phyloP scores from a whole-genome alignment of 53 echinoderm and acorn worm genomes.

The Henricia sp. region DNA sequence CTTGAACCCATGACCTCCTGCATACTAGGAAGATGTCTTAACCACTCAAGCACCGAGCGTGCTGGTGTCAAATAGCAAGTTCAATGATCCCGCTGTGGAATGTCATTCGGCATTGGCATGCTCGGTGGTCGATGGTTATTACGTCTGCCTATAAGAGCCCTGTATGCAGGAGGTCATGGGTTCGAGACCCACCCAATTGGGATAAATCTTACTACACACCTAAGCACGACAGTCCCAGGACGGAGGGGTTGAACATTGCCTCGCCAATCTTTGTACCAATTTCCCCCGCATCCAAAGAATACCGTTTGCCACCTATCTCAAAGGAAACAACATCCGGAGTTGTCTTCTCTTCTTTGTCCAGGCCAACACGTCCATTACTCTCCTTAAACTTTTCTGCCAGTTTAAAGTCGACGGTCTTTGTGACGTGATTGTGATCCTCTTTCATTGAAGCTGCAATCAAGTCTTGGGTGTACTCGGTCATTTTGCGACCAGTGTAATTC shows the following conservation, averaged over 20 bases:
- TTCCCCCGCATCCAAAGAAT: slow-evolving; percentile 10
- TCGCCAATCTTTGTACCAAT: slow-evolving; percentile 61
- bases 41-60: no score
- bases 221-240: slow-evolving; percentile 5
- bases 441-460: neutral
- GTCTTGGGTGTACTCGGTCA: slow-evolving; percentile 49
- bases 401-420: slow-evolving; percentile 2
- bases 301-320: neutral
- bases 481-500: slow-evolving; percentile 37
- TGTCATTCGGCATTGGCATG: no score
- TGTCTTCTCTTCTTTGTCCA: neutral
- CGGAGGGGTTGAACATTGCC: slow-evolving; percentile 27
- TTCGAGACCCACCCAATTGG: no score
- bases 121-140: no score
- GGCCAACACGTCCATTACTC: slow-evolving; percentile 11
- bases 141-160: no score
- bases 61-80: no score
- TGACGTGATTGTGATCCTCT: neutral
- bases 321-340: neutral
- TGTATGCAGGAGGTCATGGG: no score
- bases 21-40: no score
- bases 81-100: no score
- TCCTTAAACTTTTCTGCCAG: slow-evolving; percentile 58
- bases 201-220: no score
- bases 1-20: no score